A percentile compares a stretch with the other conserved stretches of the same genome.
These are phyloP conservation scores for Dipus sagitta DNA, from an alignment of 2,797 vertebrate species.

Conservation along the genomic window DNA sequence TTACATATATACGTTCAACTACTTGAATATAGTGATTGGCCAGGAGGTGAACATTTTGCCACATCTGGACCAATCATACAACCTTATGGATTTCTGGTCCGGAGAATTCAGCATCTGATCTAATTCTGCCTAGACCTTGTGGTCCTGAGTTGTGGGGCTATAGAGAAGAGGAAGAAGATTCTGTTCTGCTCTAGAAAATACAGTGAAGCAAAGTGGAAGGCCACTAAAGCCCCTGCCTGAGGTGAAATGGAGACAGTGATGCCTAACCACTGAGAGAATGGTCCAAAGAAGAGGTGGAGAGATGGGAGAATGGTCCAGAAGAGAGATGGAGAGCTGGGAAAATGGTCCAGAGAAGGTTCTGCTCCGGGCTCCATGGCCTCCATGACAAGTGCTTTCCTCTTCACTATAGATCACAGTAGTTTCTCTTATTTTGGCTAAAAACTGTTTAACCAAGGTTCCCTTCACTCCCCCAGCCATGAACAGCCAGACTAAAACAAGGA, in stretches of 20 bases:
- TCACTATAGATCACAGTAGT: not conserved
- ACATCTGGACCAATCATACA: not conserved
- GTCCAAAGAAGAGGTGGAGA: not conserved
- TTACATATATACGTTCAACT: too few relatives aligned
- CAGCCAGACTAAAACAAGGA: not conserved
- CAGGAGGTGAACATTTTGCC: not conserved
- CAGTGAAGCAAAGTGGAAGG: too few relatives aligned
- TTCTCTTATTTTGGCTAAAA: constrained; percentile 31
- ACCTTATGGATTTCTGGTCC: not conserved
- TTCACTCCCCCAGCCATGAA: not conserved
- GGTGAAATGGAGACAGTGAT: not conserved
- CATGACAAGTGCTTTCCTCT: not conserved
- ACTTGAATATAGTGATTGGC: not conserved
- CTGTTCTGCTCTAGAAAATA: not conserved
- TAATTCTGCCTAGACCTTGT: not conserved
- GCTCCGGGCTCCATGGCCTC: not conserved
- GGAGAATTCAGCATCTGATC: not conserved
- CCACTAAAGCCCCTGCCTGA: not conserved
- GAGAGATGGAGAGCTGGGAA: not conserved
- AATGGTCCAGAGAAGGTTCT: not conserved
- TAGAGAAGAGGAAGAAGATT: not conserved
- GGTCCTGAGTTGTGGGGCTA: not conserved
- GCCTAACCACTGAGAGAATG: too few relatives aligned
- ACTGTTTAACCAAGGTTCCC: not conserved
- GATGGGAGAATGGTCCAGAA: not conserved